Base-by-base conservation (phyloP, 2,113 vertebrate genomes). In the Toxotes chatareus region DNA sequence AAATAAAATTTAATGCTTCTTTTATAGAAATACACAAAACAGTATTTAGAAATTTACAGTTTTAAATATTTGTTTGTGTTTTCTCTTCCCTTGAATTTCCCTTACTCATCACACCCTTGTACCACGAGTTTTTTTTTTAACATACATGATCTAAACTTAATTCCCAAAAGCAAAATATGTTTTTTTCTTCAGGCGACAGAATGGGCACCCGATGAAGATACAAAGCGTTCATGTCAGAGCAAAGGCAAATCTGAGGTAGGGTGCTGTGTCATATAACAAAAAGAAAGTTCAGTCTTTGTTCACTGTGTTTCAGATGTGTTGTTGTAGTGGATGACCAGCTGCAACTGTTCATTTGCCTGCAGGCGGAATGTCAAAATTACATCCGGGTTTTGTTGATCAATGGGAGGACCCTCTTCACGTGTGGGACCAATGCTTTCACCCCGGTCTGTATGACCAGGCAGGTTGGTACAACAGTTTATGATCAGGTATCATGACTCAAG, bases 331-430 rank as follows among this genome's bases (percentile, higher is more conserved):
- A 49, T 17, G 10, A 12, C 42, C 14, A 63, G 4, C n/a, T 70
- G 32, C 7, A 13, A 17, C 3, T 49, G 4, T 56, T 70, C 4
- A 36, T 67, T 72, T 78, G 1, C 71, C 88, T 72, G 19, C 93
- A 99, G 98, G 97, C 97, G 27, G 97, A 99, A 81, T 99, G 98
- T 92, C 98, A 99, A 88, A 99, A 99, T 93, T 99, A 99, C 47
- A 92, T 99, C 73, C 95, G 98, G 40, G 98, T 99, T 16, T 95
- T 99, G 23, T 89, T 99, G 55, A 94, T 97, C 79, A 97, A 90
- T 0, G 96, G 96, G 0, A 91, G 93, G 73, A 95, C 92, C 5
- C 92, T 99, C 27, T 97, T 99, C 70, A 96, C 97, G 21, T 99
- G 98, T 7, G 98, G 98, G 69, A 99, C 98, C 69, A 98, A 99